Evolutionary conservation across 2,797 vertebrate genomes (phyloP).

Genomic region (Halcyon leucocephala): DNA sequence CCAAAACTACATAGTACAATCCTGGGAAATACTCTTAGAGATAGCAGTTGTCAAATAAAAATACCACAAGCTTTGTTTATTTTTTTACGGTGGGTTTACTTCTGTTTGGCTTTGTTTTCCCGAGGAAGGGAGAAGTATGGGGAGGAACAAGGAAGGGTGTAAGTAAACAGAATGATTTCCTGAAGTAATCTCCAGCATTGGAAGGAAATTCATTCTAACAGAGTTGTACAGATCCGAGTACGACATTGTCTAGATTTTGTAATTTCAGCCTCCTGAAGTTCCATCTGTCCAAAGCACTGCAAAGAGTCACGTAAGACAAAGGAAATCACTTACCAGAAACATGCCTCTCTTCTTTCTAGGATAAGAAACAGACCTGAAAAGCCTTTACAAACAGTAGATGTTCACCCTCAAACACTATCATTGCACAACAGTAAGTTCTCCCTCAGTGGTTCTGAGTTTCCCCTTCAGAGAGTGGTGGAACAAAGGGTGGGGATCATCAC

Average conservation of each 20-base stretch:
- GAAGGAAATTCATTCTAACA: neutral
- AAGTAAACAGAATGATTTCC: neutral
- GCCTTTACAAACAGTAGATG: accelerated
- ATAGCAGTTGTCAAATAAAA: accelerated
- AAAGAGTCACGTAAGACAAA: neutral
- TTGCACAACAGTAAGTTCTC: accelerated
- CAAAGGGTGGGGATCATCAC: accelerated
- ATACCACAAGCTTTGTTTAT: accelerated
- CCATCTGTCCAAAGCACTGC: accelerated
- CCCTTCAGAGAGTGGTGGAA: accelerated
- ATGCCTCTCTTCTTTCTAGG: neutral
- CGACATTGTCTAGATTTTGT: accelerated
- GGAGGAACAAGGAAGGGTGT: accelerated
- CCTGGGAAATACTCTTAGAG: neutral
- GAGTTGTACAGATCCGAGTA: neutral
- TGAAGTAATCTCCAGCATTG: neutral
- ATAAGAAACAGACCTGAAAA: accelerated
- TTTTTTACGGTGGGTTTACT: neutral
- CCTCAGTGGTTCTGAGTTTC: accelerated
- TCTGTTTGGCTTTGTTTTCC: neutral
- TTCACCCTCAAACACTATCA: accelerated
- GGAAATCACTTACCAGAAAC: neutral
- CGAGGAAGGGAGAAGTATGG: accelerated
- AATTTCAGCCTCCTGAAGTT: neutral
- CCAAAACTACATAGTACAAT: neutral